phyloP scores from a whole-genome alignment of 2,113 vertebrate species.

The Noctilio leporinus region DNA sequence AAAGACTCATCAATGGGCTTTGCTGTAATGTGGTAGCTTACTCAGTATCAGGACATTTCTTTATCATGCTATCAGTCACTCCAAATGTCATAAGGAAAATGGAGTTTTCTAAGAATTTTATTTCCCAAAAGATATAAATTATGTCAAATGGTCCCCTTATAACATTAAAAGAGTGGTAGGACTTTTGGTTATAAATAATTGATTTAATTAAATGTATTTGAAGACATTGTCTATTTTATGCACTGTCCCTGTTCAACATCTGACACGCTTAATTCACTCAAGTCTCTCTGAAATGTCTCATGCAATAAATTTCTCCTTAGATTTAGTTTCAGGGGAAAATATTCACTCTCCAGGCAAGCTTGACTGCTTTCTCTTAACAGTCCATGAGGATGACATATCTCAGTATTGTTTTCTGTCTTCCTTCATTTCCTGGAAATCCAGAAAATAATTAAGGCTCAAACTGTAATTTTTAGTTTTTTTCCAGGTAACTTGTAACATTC shows the following conservation, averaged over 20 bases:
- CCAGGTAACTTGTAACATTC: background rate
- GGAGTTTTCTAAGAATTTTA: background rate
- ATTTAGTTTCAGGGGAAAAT: conserved; percentile 17
- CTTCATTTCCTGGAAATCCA: conserved; percentile 8
- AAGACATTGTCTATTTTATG: conserved; percentile 35
- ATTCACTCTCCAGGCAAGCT: background rate
- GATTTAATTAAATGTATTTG: conserved; percentile 37
- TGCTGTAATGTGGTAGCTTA: background rate
- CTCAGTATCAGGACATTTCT: background rate
- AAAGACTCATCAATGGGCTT: background rate
- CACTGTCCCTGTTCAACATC: conserved; percentile 9
- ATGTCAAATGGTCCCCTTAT: conserved; percentile 1
- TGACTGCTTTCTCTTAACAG: background rate
- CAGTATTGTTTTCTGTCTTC: background rate
- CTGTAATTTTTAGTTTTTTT: background rate
- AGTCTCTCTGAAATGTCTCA: conserved; percentile 22
- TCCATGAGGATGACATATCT: background rate
- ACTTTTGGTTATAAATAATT: conserved; percentile 49
- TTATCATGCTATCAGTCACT: background rate
- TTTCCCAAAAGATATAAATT: conserved; percentile 28
- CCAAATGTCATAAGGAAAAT: background rate
- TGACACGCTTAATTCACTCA: conserved; percentile 47
- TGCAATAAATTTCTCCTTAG: conserved; percentile 31
- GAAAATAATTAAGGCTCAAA: background rate
- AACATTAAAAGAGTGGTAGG: background rate